These are phyloP conservation scores for Megaustenia siamemsis DNA, from an alignment of 2,888 invertebrate genomes.

Conservation along the genomic window DNA sequence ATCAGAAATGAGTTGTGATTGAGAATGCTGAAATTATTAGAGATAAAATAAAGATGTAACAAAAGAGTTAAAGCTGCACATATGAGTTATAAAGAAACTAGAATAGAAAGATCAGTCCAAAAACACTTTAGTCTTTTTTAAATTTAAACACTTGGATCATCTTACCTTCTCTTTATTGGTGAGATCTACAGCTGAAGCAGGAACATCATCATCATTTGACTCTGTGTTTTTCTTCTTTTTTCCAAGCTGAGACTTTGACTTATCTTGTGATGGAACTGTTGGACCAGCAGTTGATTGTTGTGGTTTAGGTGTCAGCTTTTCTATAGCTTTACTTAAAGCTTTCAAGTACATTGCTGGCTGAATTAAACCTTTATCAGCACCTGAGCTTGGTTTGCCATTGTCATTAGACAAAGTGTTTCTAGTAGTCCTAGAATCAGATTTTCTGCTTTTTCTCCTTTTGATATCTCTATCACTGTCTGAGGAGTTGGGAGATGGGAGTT, in stretches of 20 bases:
- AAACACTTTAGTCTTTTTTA: no score
- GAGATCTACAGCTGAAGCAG: constrained; percentile 77
- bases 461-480: constrained; percentile 30
- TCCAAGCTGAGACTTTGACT: constrained; percentile 30
- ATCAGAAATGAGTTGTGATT: no score
- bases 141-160: background rate
- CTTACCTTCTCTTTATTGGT: constrained; percentile 77
- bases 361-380: constrained; percentile 28
- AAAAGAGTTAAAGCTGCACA: no score
- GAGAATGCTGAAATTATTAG: no score
- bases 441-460: background rate
- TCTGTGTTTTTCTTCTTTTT: constrained; percentile 25
- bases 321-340: constrained; percentile 64
- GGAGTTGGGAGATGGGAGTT: constrained; percentile 66
- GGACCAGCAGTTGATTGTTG: background rate
- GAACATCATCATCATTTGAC: constrained; percentile 67
- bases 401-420: background rate
- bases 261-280: constrained; percentile 30
- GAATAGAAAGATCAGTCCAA: no score
- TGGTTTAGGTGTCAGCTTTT: constrained; percentile 60
- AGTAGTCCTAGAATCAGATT: constrained; percentile 22
- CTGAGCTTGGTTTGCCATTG: background rate
- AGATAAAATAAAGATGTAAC: no score
- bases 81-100: no score
- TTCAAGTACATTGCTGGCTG: constrained; percentile 61